Conservation (phyloP, 2,113 vertebrate genomes). For the Ceyx margarethae region DNA sequence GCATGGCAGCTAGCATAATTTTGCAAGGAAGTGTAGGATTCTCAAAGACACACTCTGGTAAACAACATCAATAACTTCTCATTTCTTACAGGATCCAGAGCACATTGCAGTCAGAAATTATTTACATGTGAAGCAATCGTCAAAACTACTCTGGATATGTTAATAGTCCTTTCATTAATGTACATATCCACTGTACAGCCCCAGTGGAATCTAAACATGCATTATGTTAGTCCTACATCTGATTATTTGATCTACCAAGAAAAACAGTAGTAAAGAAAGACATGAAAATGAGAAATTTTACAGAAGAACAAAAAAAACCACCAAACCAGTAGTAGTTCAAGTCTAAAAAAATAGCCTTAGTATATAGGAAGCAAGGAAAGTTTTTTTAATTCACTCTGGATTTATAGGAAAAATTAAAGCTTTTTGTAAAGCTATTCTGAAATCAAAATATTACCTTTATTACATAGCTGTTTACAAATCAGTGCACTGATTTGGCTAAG, state of each 20-base stretch:
- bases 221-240: not conserved
- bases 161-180: not conserved
- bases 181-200: not conserved
- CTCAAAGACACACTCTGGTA: not conserved
- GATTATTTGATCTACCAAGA: not conserved
- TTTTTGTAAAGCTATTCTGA: not conserved
- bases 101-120: not conserved
- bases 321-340: not conserved
- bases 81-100: not conserved
- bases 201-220: not conserved
- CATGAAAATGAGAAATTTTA: not conserved
- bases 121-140: not conserved
- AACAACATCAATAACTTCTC: not conserved
- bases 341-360: not conserved
- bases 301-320: not conserved
- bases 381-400: not conserved
- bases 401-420: not conserved
- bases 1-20: conserved; percentile 6
- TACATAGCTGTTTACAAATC: not conserved
- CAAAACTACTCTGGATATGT: not conserved
- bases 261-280: not conserved
- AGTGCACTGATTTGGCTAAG: not conserved
- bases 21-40: not conserved
- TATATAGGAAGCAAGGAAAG: not conserved
- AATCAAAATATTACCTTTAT: not conserved